Conservation (phyloP, 2,113 vertebrate species). For the Solea solea region DNA sequence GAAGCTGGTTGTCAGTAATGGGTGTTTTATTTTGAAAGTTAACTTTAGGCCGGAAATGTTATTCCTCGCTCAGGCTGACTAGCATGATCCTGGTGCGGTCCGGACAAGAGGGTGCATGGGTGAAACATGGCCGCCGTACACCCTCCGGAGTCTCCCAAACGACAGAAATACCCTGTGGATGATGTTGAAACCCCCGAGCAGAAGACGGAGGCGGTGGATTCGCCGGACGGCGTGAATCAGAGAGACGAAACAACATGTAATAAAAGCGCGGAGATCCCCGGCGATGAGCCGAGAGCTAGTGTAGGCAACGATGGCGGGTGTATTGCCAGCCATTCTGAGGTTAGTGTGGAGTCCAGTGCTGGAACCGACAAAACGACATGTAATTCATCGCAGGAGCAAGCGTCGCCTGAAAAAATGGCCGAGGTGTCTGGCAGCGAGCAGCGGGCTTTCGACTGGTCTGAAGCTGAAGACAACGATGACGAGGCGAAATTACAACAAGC, state of each 20-base stretch:
- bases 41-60: conserved; percentile 28
- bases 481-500: conserved; percentile 10
- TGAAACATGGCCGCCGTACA: conserved; percentile 81
- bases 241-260: conserved; percentile 5
- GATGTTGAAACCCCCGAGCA: conserved; percentile 46
- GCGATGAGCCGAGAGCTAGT: conserved; percentile 7
- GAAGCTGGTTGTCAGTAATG: neutral
- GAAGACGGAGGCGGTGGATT: conserved; percentile 12
- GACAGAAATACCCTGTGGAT: conserved; percentile 53
- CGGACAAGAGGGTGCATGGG: conserved; percentile 71
- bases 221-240: neutral
- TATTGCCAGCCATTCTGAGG: conserved; percentile 59
- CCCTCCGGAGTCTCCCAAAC: conserved; percentile 65
- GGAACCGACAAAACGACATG: conserved; percentile 61
- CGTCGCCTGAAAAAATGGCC: conserved; percentile 50
- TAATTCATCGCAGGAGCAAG: conserved; percentile 43
- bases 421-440: conserved; percentile 40
- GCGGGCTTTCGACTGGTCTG: conserved; percentile 60
- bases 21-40: conserved; percentile 65
- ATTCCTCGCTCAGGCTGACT: conserved; percentile 20
- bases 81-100: conserved; percentile 39
- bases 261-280: conserved; percentile 8
- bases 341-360: conserved; percentile 51
- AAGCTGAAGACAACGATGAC: conserved; percentile 53
- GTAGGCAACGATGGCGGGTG: conserved; percentile 28